Conservation (phyloP, 2,888 invertebrate genomes). For the Scaptomyza polygonia region DNA sequence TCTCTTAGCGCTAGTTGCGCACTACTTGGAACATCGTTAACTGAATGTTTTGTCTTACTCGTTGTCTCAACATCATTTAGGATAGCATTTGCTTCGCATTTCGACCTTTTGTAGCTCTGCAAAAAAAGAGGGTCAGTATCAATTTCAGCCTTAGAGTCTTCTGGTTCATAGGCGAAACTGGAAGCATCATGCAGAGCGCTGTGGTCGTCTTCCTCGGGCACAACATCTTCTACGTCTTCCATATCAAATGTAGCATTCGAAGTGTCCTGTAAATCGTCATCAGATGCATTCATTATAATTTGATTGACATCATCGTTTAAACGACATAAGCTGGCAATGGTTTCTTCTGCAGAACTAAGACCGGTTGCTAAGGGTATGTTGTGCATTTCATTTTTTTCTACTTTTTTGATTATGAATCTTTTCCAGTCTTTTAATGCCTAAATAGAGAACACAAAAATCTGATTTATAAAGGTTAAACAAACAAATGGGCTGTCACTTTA, state of each 20-base stretch:
- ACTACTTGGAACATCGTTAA: constrained; percentile 40
- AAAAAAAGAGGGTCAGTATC: constrained; percentile 61
- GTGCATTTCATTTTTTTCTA: constrained; percentile 67
- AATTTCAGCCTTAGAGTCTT: constrained; percentile 49
- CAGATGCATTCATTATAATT: constrained; percentile 62
- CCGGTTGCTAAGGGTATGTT: constrained; percentile 64
- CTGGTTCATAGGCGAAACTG: constrained; percentile 59
- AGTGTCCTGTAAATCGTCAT: constrained; percentile 60
- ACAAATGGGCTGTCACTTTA: neutral
- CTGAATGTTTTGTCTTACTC: constrained; percentile 31
- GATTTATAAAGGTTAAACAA: neutral
- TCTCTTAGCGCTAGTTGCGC: constrained; percentile 46
- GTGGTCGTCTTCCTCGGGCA: constrained; percentile 61
- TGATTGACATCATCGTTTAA: constrained; percentile 61
- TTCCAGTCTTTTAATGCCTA: constrained; percentile 71
- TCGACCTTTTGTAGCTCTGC: constrained; percentile 41
- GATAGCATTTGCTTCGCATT: constrained; percentile 17
- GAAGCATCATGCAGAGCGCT: constrained; percentile 47
- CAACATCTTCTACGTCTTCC: constrained; percentile 69
- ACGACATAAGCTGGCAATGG: constrained; percentile 63
- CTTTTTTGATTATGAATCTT: constrained; percentile 63
- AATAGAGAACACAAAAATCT: neutral
- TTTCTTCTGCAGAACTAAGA: constrained; percentile 62
- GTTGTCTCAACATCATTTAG: constrained; percentile 52
- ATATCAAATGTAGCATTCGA: constrained; percentile 56